Evolutionary conservation across 2,113 vertebrate genomes (phyloP).

Genomic region (Coturnix japonica): DNA sequence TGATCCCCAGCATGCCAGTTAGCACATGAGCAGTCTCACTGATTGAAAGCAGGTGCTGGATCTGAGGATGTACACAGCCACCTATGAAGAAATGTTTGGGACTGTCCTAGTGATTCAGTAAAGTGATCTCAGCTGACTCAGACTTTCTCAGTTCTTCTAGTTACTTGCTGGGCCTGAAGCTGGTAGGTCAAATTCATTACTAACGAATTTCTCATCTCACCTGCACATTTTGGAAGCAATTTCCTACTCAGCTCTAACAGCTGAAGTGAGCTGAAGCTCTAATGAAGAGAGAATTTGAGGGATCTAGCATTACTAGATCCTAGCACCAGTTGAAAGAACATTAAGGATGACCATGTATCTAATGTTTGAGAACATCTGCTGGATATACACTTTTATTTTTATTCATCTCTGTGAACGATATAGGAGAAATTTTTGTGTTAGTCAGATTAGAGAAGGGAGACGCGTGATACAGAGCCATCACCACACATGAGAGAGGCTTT

Average conservation of each 20-base stretch:
- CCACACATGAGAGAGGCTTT: background rate
- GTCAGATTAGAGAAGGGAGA: background rate
- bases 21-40: background rate
- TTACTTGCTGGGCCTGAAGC: background rate
- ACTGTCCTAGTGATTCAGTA: background rate
- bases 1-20: background rate
- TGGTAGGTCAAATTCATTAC: background rate
- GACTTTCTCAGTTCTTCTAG: background rate
- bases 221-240: background rate
- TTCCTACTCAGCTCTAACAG: background rate
- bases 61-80: background rate
- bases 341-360: background rate
- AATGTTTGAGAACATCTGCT: background rate
- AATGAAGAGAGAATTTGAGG: background rate
- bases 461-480: background rate
- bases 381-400: background rate
- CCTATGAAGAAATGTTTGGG: background rate
- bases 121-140: conserved; percentile 8
- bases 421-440: background rate
- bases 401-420: background rate
- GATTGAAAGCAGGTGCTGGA: background rate
- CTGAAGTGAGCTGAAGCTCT: background rate
- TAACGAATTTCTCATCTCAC: background rate
- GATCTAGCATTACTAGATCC: background rate
- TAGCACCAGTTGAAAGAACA: background rate